Percentiles rank a stretch among this genome's conserved stretches.
These are phyloP conservation scores for Hypotaenidia philippensis DNA, from an alignment of 2,797 vertebrate species.

Conservation along the genomic window DNA sequence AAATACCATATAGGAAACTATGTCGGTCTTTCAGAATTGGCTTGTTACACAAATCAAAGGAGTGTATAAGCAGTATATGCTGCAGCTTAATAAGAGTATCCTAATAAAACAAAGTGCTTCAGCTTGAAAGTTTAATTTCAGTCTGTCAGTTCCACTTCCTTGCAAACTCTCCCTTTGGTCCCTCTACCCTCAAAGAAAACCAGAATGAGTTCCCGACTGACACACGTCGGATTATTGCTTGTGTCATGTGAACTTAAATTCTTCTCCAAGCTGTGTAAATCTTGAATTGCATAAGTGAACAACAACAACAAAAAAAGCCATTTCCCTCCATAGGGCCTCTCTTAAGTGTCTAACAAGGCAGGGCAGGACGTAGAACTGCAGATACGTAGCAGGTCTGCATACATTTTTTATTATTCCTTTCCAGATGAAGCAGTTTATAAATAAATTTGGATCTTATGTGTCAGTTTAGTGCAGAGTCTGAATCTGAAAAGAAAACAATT, in stretches of 20 bases:
- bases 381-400: not conserved
- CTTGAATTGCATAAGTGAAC: not conserved
- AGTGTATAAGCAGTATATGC: not conserved
- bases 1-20: not conserved
- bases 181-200: not conserved
- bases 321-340: not conserved
- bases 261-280: not conserved
- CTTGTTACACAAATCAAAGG: not conserved
- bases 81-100: not conserved
- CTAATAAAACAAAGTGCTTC: not conserved
- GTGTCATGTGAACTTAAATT: not conserved
- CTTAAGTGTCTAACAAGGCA: not conserved
- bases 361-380: not conserved
- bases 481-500: conserved; percentile 16
- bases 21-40: not conserved
- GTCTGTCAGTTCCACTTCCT: not conserved
- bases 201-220: not conserved
- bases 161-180: not conserved
- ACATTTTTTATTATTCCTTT: not conserved
- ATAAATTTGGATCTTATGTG: not conserved
- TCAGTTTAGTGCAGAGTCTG: not conserved
- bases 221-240: not conserved
- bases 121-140: not conserved
- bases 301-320: not conserved
- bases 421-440: not conserved